Percentiles rank a stretch among this genome's conserved stretches.
Evolutionary conservation across 2,113 vertebrate species (phyloP).

Genomic region (Seriola rivoliana): DNA sequence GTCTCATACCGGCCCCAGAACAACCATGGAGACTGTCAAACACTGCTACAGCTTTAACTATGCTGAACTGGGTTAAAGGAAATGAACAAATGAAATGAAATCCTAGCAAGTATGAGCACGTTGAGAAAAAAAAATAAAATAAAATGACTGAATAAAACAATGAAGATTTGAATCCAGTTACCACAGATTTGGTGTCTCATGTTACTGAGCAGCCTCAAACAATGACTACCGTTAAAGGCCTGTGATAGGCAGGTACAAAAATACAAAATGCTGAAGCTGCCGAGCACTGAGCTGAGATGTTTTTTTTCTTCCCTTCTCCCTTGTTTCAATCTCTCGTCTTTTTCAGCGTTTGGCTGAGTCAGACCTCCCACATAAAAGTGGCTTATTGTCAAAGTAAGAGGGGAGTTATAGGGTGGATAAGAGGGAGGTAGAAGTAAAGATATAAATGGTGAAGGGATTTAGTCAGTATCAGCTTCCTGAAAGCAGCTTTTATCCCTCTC

Average conservation of each 20-base stretch:
- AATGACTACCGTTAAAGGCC: conserved; percentile 7
- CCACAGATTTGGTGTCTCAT: conserved; percentile 23
- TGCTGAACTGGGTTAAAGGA: not conserved
- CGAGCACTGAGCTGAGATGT: conserved; percentile 31
- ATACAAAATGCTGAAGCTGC: conserved; percentile 54
- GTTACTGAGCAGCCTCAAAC: conserved; percentile 26
- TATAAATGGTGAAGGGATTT: conserved; percentile 71
- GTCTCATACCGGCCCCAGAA: not conserved
- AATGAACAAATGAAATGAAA: conserved; percentile 6
- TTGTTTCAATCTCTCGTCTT: conserved; percentile 59
- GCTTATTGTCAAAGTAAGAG: conserved; percentile 71
- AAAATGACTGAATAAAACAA: not conserved
- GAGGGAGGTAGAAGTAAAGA: conserved; percentile 61
- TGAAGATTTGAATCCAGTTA: conserved; percentile 23
- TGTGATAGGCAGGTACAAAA: conserved; percentile 53
- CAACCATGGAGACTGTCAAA: not conserved
- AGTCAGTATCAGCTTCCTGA: conserved; percentile 62
- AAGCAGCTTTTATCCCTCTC: conserved; percentile 52
- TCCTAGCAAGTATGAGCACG: not conserved
- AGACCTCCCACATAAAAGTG: conserved; percentile 75
- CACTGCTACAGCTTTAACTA: not conserved
- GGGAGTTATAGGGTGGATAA: conserved; percentile 66
- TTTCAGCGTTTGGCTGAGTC: conserved; percentile 61
- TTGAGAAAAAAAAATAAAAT: not conserved
- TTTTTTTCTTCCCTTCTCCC: conserved; percentile 29